Percentiles rank a stretch among this genome's conserved stretches.
These are phyloP conservation scores for Agrenia bidenticulata DNA, from an alignment of 2,888 invertebrate genomes.

Conservation along the genomic window DNA sequence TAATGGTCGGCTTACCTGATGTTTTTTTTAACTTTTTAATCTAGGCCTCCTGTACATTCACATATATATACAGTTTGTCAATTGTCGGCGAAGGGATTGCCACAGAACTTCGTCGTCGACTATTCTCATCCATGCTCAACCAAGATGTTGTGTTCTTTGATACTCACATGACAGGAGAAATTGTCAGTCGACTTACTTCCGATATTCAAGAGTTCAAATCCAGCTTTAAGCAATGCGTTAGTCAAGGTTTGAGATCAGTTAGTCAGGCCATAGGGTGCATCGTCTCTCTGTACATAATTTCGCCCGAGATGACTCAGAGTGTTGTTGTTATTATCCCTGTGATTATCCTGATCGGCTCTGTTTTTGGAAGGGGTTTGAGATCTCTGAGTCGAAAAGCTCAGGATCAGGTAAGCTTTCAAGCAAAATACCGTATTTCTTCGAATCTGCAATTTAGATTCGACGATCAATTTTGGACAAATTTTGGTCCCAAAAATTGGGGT, in stretches of 20 bases:
- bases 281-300: conserved; percentile 77
- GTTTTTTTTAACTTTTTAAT: no score
- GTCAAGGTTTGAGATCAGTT: conserved; percentile 82
- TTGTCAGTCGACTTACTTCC: conserved; percentile 83
- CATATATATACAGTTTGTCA: conserved; percentile 83
- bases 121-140: conserved; percentile 77
- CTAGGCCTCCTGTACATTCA: conserved; percentile 84
- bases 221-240: conserved; percentile 88
- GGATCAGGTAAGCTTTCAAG: conserved; percentile 66
- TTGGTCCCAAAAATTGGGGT: no score
- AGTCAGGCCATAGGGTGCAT: conserved; percentile 82
- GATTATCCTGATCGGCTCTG: conserved; percentile 79
- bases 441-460: no score
- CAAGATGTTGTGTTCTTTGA: conserved; percentile 93
- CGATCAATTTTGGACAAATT: no score
- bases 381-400: conserved; percentile 77
- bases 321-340: conserved; percentile 83
- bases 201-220: conserved; percentile 98
- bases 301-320: conserved; percentile 82
- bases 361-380: conserved; percentile 76
- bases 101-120: conserved; percentile 72
- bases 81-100: conserved; percentile 88
- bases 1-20: no score
- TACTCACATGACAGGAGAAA: conserved; percentile 83
- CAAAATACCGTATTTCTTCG: background rate